Evolutionary conservation across 2,888 invertebrate species (phyloP).

Genomic region (Chrysomela aeneicollis): DNA sequence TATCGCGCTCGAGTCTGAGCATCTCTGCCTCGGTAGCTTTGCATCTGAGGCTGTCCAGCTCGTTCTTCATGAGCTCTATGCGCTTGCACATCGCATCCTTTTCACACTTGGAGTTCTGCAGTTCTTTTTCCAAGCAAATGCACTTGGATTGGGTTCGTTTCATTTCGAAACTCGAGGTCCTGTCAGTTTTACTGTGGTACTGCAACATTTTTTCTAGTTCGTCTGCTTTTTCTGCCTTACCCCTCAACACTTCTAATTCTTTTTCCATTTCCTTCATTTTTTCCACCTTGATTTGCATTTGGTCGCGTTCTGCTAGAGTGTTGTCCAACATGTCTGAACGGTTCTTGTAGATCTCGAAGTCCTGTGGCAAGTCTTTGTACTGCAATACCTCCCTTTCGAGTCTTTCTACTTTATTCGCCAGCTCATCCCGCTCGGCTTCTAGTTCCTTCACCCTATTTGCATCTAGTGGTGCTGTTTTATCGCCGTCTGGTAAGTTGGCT

Average conservation of each 20-base stretch:
- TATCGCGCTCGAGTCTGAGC: slow-evolving; percentile 55
- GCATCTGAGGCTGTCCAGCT: slow-evolving; percentile 40
- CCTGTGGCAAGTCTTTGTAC: slow-evolving; percentile 47
- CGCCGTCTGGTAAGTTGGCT: slow-evolving; percentile 26
- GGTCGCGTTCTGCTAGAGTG: slow-evolving; percentile 51
- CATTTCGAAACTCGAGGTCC: slow-evolving; percentile 40
- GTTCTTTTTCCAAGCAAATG: slow-evolving; percentile 40
- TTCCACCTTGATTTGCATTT: slow-evolving; percentile 46
- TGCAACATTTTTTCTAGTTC: slow-evolving; percentile 41
- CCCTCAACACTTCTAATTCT: slow-evolving; percentile 45
- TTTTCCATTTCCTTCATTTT: slow-evolving; percentile 42
- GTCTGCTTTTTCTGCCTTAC: slow-evolving; percentile 43
- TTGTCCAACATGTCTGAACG: slow-evolving; percentile 49
- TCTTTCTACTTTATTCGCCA: slow-evolving; percentile 46
- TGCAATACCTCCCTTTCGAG: slow-evolving; percentile 50
- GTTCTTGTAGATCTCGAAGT: slow-evolving; percentile 47
- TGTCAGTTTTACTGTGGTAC: slow-evolving; percentile 39
- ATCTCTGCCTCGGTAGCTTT: slow-evolving; percentile 54
- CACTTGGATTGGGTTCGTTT: slow-evolving; percentile 39
- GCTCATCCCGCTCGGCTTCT: slow-evolving; percentile 47
- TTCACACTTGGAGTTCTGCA: slow-evolving; percentile 40
- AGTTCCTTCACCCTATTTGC: slow-evolving; percentile 14
- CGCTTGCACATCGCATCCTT: slow-evolving; percentile 43
- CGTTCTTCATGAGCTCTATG: slow-evolving; percentile 43
- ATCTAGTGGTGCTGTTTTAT: slow-evolving; percentile 16